Percentiles rank a stretch among this genome's conserved stretches.
Evolutionary conservation across 1,140 invertebrate genomes (phyloP).

Genomic region (Stenopsyche tienmushanensis): DNA sequence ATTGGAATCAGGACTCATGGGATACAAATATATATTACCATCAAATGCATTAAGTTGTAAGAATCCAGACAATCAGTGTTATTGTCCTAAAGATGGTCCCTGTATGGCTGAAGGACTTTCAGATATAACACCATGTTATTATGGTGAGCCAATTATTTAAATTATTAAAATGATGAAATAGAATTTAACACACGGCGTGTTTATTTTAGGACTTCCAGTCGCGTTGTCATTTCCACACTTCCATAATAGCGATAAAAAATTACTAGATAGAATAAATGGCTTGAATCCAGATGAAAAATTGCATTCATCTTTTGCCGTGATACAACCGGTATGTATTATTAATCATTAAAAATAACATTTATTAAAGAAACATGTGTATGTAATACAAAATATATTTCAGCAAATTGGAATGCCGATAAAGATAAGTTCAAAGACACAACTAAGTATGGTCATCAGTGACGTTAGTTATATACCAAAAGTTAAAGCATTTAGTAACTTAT

Average conservation of each 20-base stretch:
- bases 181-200: conserved; percentile 5
- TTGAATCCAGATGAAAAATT: conserved; percentile 60
- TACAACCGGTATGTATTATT: conserved; percentile 58
- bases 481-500: conserved; percentile 57
- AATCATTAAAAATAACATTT: neutral
- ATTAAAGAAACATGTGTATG: neutral
- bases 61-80: conserved; percentile 64
- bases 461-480: conserved; percentile 56
- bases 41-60: conserved; percentile 59
- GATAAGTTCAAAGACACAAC: conserved; percentile 60
- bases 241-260: conserved; percentile 63
- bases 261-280: conserved; percentile 67
- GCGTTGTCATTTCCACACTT: conserved; percentile 81
- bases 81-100: conserved; percentile 55
- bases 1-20: conserved; percentile 47
- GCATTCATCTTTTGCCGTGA: conserved; percentile 52
- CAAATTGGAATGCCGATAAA: conserved; percentile 60
- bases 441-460: conserved; percentile 61
- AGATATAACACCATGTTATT: conserved; percentile 71
- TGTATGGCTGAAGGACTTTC: conserved; percentile 65
- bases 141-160: conserved; percentile 57
- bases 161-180: neutral
- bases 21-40: conserved; percentile 53
- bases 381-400: conserved; percentile 45
- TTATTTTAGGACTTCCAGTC: conserved; percentile 61